These are phyloP conservation scores for Carassius carassius DNA, from an alignment of 2,113 vertebrate species.

Conservation along the genomic window DNA sequence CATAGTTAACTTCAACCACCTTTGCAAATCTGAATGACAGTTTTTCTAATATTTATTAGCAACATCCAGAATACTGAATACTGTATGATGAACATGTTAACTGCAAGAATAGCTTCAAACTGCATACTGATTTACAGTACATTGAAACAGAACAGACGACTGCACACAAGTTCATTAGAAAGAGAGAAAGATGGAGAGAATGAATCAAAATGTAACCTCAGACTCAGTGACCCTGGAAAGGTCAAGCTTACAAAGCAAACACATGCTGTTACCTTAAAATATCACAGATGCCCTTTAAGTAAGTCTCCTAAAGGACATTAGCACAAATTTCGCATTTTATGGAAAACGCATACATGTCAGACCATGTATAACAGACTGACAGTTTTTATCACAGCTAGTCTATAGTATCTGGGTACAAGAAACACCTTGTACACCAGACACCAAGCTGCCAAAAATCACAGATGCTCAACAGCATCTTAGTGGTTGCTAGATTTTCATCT, in stretches of 20 bases:
- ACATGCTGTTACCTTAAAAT: slow-evolving; percentile 1
- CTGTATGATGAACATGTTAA: not conserved
- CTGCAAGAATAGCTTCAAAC: not conserved
- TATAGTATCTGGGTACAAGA: not conserved
- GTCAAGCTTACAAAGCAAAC: not conserved
- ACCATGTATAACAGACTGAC: not conserved
- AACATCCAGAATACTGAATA: not conserved
- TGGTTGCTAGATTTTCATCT: not conserved
- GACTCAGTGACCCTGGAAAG: slow-evolving; percentile 9
- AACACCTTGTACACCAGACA: not conserved
- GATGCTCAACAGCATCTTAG: not conserved
- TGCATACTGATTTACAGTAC: not conserved
- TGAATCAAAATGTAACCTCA: not conserved
- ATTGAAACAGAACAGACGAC: not conserved
- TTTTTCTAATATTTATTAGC: not conserved
- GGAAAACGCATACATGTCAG: not conserved
- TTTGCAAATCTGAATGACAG: not conserved
- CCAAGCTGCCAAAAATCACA: not conserved
- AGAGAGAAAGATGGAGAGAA: slow-evolving; percentile 38
- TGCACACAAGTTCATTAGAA: not conserved
- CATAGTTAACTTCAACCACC: not conserved
- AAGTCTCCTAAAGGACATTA: not conserved
- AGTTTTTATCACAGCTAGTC: not conserved
- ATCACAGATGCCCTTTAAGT: not conserved
- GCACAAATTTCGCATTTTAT: not conserved